A percentile compares a stretch with the other conserved stretches of the same genome.
These are phyloP conservation scores for Phrixothrix hirtus DNA, from an alignment of 2,888 invertebrate species.

Conservation along the genomic window DNA sequence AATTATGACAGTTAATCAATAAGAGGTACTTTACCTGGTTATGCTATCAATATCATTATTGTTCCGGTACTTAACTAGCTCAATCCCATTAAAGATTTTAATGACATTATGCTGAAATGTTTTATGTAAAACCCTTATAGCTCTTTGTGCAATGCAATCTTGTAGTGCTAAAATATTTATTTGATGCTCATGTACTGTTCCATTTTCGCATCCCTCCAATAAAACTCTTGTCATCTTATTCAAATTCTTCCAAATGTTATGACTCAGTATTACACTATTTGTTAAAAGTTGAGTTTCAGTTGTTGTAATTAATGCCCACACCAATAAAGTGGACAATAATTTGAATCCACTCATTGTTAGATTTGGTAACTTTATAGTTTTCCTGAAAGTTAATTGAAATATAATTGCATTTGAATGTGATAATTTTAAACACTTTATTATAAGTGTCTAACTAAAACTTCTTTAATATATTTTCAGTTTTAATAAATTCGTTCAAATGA, in stretches of 20 bases:
- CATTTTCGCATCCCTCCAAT: neutral
- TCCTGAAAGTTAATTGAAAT: too few relatives aligned
- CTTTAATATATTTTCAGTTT: too few relatives aligned
- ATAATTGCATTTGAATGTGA: neutral
- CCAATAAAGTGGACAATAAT: neutral
- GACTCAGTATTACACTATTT: neutral
- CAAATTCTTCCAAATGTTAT: neutral
- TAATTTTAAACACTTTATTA: too few relatives aligned
- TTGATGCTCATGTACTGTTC: neutral
- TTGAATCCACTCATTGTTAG: neutral
- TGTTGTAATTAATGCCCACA: neutral
- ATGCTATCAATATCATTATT: neutral
- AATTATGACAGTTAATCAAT: neutral
- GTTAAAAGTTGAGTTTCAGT: neutral
- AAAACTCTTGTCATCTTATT: neutral
- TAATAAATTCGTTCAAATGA: too few relatives aligned
- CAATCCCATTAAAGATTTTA: slow-evolving; percentile 1
- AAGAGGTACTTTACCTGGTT: slow-evolving; percentile 5
- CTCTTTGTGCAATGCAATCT: neutral
- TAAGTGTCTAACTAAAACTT: neutral
- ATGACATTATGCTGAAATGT: neutral
- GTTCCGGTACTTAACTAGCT: slow-evolving; percentile 2
- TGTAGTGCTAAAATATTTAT: neutral
- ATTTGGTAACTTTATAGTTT: too few relatives aligned
- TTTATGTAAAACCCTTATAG: slow-evolving; percentile 1